These are phyloP conservation scores for Leptinotarsa texana DNA, from an alignment of 1,140 invertebrate genomes.

Conservation along the genomic window DNA sequence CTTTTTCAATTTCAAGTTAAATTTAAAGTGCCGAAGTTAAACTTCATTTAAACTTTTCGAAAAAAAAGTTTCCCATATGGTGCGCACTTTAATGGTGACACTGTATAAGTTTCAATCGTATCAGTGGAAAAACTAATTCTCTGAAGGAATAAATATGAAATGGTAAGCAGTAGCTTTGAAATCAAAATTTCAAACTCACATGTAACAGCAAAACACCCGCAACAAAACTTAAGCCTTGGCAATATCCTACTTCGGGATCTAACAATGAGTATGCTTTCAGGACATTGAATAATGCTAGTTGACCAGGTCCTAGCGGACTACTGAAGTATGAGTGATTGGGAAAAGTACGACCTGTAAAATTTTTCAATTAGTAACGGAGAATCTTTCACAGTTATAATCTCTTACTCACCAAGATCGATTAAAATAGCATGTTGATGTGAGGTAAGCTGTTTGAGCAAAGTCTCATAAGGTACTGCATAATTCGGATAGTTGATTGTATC, in stretches of 20 bases:
- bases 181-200: slow-evolving; percentile 62
- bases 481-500: slow-evolving; percentile 71
- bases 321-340: slow-evolving; percentile 92
- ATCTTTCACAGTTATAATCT: not conserved
- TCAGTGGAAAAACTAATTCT: too few relatives aligned
- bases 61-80: too few relatives aligned
- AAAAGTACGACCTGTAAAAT: slow-evolving; percentile 81
- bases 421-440: slow-evolving; percentile 94
- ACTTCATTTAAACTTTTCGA: too few relatives aligned
- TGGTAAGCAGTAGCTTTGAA: too few relatives aligned
- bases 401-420: slow-evolving; percentile 74
- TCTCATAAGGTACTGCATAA: slow-evolving; percentile 78
- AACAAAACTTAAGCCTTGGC: slow-evolving; percentile 94
- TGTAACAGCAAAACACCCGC: slow-evolving; percentile 91
- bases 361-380: not conserved
- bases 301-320: slow-evolving; percentile 83
- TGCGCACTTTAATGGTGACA: too few relatives aligned
- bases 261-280: slow-evolving; percentile 94
- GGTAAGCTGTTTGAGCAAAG: slow-evolving; percentile 83
- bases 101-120: too few relatives aligned
- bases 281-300: slow-evolving; percentile 91
- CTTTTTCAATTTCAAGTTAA: too few relatives aligned
- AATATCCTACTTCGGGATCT: slow-evolving; percentile 93
- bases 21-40: too few relatives aligned
- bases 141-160: too few relatives aligned